Percentiles rank a stretch among this genome's conserved stretches.
phyloP scores from a whole-genome alignment of 2,797 vertebrate genomes.

The Microhierax caerulescens region DNA sequence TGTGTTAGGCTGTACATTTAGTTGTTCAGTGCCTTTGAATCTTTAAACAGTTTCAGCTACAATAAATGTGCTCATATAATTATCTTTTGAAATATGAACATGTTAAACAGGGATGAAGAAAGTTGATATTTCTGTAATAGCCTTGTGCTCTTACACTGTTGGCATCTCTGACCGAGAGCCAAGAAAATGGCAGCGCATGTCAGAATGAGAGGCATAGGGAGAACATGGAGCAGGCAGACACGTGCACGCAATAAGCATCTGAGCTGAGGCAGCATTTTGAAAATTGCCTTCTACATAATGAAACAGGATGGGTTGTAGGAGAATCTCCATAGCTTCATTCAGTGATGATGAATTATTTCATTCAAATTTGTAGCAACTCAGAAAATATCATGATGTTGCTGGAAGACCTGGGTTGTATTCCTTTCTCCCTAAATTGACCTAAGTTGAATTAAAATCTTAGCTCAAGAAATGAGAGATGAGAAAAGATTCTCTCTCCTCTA shows the following conservation, averaged over 20 bases:
- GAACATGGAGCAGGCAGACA: not conserved
- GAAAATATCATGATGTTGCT: not conserved
- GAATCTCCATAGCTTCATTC: not conserved
- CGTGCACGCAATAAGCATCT: not conserved
- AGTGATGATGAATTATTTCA: not conserved
- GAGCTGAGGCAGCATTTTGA: constrained; percentile 28
- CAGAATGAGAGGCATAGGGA: not conserved
- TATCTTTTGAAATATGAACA: not conserved
- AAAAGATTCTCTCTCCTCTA: not conserved
- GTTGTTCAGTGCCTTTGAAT: not conserved
- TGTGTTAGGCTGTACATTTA: not conserved
- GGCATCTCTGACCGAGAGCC: not conserved
- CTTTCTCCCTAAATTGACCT: not conserved
- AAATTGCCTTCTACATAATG: not conserved
- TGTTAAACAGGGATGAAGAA: not conserved
- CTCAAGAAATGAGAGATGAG: not conserved
- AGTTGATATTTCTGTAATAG: not conserved
- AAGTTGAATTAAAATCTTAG: not conserved
- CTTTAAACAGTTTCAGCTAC: not conserved
- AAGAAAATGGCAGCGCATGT: not conserved
- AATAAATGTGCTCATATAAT: not conserved
- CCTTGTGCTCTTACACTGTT: not conserved
- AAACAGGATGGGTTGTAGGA: not conserved
- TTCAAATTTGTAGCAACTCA: not conserved
- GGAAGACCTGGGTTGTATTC: not conserved